Evolutionary conservation across 2,888 invertebrate genomes (phyloP).

Genomic region (Diaprepes abbreviatus): DNA sequence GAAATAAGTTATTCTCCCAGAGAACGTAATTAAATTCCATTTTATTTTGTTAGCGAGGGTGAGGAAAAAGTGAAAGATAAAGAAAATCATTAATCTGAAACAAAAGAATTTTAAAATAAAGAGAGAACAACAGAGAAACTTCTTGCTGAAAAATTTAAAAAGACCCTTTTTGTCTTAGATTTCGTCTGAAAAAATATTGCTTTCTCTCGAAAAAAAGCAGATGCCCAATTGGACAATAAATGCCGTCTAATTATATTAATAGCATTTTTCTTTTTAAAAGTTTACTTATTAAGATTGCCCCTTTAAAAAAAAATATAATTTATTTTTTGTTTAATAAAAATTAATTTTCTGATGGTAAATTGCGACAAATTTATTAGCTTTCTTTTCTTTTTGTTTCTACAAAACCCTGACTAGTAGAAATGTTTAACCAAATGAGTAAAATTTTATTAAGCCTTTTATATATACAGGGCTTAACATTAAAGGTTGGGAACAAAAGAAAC

Average conservation of each 20-base stretch:
- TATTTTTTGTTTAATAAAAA: too few species aligned
- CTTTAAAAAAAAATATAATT: too few species aligned
- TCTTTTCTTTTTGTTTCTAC: too few species aligned
- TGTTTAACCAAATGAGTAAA: too few species aligned
- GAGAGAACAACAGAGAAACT: background rate
- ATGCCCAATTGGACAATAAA: background rate
- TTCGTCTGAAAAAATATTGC: background rate
- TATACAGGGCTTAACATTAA: too few species aligned
- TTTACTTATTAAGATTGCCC: too few species aligned
- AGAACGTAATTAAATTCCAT: background rate
- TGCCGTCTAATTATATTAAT: background rate
- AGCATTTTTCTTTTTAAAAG: background rate
- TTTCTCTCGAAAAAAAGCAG: background rate
- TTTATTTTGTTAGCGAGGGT: background rate
- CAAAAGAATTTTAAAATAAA: conserved; percentile 1
- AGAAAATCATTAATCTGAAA: conserved; percentile 6
- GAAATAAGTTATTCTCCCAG: too few species aligned
- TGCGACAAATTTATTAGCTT: too few species aligned
- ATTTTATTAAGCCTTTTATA: too few species aligned
- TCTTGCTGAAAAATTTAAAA: background rate
- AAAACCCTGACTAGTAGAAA: too few species aligned
- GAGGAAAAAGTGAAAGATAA: background rate
- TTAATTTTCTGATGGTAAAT: too few species aligned
- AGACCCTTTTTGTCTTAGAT: background rate
- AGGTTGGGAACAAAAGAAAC: too few species aligned